Base-by-base conservation (phyloP, 2,888 invertebrate genomes). In the Drosophila kanekoi region DNA sequence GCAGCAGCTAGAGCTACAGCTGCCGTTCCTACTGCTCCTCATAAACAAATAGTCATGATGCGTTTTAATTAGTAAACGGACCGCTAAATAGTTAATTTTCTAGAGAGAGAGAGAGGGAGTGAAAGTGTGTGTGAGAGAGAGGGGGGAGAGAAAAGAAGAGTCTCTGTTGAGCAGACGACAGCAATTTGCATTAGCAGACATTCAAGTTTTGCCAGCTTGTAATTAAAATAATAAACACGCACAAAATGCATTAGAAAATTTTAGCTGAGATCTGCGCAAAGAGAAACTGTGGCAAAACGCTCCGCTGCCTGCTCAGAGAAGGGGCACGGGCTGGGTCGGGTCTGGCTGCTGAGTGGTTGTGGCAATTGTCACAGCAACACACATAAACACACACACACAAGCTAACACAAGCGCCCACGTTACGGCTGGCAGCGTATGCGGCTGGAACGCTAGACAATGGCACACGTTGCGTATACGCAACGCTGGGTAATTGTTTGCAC, bases 181-280 rank as follows among this genome's bases (percentile, higher is more conserved):
- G 68, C 77, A 72, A 72, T 84, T 84, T 84, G 80, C 83, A 82
- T 80, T 75, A 62, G 59, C 60, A 68, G 72, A 48, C 74, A 79
- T 78, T 87, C 68, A 60, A 81, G 75, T 81, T 79, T 57, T 57
- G 72, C 72, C 64, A 67, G 72, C 76, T 71, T 68, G 74, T 82
- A 87, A 86, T 86, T 89, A 85, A 85, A 87, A 85, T 82, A 89
- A 86, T 87, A 87, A 85, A 89, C 86, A 86, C 86, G 86, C 89
- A 82, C 89, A 67, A 72, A 89, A 89, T 76, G 83, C 89, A 89
- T 89, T 87, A 80, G 70, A 78, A 80, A 78, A 66, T 81, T 61
- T 58, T 69, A 51, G 70, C 63, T 68, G 66, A 70, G 69, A 69
- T 72, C 81, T 72, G 70, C 60, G 72, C 54, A 60, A 49, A 57